phyloP scores from a whole-genome alignment of 2,113 vertebrate genomes.

The Macroglossus sobrinus region DNA sequence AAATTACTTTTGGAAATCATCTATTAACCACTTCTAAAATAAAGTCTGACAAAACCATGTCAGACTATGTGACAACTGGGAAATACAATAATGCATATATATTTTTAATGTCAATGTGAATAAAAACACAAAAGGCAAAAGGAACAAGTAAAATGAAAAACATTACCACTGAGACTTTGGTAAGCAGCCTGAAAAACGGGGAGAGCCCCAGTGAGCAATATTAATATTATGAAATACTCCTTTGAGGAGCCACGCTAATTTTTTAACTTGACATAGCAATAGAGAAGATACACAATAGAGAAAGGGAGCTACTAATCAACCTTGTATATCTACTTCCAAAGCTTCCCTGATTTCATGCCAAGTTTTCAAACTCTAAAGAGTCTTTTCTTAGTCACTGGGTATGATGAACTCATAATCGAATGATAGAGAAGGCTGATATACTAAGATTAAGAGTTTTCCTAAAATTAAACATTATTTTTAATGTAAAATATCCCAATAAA shows the following conservation, averaged over 20 bases:
- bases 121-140: conserved; percentile 31
- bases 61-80: background rate
- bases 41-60: conserved; percentile 19
- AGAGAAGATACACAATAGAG: background rate
- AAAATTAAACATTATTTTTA: conserved; percentile 33
- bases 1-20: conserved; percentile 7
- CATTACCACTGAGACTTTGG: background rate
- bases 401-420: background rate
- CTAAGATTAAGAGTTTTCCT: background rate
- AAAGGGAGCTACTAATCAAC: background rate
- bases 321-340: background rate
- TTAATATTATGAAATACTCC: conserved; percentile 14
- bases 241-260: background rate
- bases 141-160: background rate
- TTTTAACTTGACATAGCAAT: conserved; percentile 4
- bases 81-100: background rate
- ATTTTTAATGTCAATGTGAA: background rate
- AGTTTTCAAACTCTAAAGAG: conserved; percentile 10
- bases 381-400: background rate
- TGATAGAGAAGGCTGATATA: background rate
- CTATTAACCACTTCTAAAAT: conserved; percentile 40
- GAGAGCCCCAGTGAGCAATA: background rate
- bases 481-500: conserved; percentile 25
- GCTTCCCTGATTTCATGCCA: background rate
- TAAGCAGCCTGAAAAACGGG: background rate